Conservation (phyloP, 2,888 invertebrate species). For the Clusia tigrina region DNA sequence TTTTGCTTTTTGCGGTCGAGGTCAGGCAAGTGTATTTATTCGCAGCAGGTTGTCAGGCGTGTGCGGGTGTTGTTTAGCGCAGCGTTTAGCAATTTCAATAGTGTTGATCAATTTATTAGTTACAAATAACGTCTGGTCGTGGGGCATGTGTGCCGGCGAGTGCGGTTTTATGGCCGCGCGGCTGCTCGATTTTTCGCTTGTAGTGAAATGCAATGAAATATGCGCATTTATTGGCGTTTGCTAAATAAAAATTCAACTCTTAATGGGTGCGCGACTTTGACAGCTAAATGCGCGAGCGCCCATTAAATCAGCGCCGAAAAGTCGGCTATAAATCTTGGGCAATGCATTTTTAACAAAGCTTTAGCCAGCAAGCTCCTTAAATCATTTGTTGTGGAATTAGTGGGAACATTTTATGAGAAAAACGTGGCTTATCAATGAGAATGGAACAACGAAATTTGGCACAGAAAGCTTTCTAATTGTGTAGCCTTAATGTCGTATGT, state of each 20-base stretch:
- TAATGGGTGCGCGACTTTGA: background rate
- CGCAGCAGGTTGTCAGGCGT: background rate
- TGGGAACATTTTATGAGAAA: too few species aligned
- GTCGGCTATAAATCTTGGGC: background rate
- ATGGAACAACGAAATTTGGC: too few species aligned
- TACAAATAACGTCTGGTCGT: background rate
- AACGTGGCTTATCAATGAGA: too few species aligned
- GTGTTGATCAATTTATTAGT: conserved; percentile 10
- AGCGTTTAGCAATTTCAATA: background rate
- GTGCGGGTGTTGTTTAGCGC: background rate
- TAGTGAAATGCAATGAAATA: conserved; percentile 1
- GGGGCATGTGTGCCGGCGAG: conserved; percentile 6
- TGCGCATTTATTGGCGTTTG: background rate
- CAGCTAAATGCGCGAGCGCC: background rate
- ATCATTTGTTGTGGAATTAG: too few species aligned
- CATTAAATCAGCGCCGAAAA: background rate
- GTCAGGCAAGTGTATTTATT: background rate
- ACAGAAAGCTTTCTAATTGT: too few species aligned
- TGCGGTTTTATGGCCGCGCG: background rate
- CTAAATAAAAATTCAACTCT: background rate
- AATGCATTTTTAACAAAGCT: too few species aligned
- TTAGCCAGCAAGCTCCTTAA: too few species aligned
- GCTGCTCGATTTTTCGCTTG: background rate
- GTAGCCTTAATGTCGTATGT: too few species aligned
- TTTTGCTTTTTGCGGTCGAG: background rate